Evolutionary conservation across 2,888 invertebrate genomes (phyloP).

Genomic region (Chelonus formosanus): DNA sequence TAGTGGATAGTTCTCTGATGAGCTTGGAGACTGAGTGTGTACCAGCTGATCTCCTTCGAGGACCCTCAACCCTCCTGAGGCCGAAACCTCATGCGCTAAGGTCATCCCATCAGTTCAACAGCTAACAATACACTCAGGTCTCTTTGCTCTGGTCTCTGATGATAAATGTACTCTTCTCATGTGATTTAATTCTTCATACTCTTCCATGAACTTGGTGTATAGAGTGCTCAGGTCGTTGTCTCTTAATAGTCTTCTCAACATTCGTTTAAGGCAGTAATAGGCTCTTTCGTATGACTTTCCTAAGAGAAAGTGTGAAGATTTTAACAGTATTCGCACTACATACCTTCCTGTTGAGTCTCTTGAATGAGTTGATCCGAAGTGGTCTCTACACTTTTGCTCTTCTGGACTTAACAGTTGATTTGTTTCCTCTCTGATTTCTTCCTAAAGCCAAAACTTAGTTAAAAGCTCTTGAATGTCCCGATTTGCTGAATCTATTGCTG

Average conservation of each 20-base stretch:
- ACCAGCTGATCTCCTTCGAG: too few relatives aligned
- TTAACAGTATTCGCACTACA: conserved; percentile 26
- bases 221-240: neutral
- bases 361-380: conserved; percentile 26
- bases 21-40: too few relatives aligned
- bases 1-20: neutral
- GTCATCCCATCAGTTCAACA: too few relatives aligned
- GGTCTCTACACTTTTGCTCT: conserved; percentile 25
- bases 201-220: conserved; percentile 25
- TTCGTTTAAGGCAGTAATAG: conserved; percentile 18
- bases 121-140: neutral
- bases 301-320: neutral
- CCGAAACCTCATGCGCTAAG: too few relatives aligned
- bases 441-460: conserved; percentile 28
- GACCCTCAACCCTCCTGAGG: too few relatives aligned
- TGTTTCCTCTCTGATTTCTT: conserved; percentile 5
- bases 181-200: conserved; percentile 29
- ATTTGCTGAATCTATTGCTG: neutral
- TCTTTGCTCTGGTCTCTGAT: too few relatives aligned
- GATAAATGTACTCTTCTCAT: conserved; percentile 5
- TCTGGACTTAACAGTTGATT: conserved; percentile 1
- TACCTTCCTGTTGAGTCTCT: conserved; percentile 27
- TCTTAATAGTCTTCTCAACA: neutral
- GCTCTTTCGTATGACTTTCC: neutral
- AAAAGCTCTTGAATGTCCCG: conserved; percentile 10